Evolutionary conservation across 1,140 invertebrate genomes (phyloP), one percentile per base, ranked within the genome.

Genomic region (Zaprionus inermis): DNA sequence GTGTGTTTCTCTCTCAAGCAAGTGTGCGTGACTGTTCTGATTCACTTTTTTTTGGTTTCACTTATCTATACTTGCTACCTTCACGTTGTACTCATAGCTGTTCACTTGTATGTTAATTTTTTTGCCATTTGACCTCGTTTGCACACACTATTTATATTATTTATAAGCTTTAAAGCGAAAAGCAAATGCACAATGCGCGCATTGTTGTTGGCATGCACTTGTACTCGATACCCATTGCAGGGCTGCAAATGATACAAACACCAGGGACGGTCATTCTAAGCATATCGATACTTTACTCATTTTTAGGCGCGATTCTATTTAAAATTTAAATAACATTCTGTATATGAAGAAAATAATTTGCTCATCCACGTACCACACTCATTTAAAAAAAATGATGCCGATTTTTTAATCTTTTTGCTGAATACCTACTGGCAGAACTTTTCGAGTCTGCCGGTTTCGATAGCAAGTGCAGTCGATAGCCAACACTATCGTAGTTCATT

Each of bases 121-220:
- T 34, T 6, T 18, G 1, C 41, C 41, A 22, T 46, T 44, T 65
- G 10, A 18, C 44, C 11, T 44, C 52, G 51, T 16, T 22, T 49
- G 14, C 28, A 44, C 22, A n/a, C 32, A 16, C 49, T 32, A 61
- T 34, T 52, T 57, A 18, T 59, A 44, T 49, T 56, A 59, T 78
- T 70, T 60, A 60, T 55, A 22, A 11, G 12, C 55, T 76, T 60
- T 64, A 51, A 79, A 67, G 55, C 59, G 24, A 76, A 81, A 73
- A 77, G 56, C 73, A 80, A 81, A 79, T 70, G 55, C 58, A 76
- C 65, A 73, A 73, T 73, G 65, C 65, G 71, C 72, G 78, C 78
- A 80, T 79, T 80, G 78, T 79, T 80, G 76, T 80, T 80, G 78
- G 78, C 76, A 74, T 78, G 75, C 71, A 74, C 76, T 78, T 78